phyloP scores from a whole-genome alignment of 2,797 vertebrate species.

The Spinibarbus caldwelli region DNA sequence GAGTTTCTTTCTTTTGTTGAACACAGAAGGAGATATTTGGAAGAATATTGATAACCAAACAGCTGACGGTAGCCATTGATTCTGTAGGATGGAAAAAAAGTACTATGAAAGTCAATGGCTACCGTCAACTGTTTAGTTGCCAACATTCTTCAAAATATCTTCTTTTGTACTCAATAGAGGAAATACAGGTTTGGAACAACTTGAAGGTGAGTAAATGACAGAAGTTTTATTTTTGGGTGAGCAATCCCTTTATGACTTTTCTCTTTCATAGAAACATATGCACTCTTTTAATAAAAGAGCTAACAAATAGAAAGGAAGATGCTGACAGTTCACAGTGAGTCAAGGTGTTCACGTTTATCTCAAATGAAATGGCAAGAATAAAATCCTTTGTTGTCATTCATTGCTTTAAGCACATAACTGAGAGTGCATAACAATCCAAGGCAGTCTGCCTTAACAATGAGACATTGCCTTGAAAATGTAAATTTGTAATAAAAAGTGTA shows the following conservation, averaged over 20 bases:
- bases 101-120: neutral
- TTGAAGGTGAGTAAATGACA: no score
- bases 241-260: neutral
- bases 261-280: neutral
- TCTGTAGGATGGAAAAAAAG: neutral
- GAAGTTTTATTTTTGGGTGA: neutral
- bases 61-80: neutral
- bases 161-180: neutral
- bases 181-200: neutral
- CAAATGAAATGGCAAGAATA: neutral
- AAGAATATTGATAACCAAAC: neutral
- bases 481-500: neutral
- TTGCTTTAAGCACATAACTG: neutral
- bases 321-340: neutral
- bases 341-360: neutral
- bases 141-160: neutral
- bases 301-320: neutral
- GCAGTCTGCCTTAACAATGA: neutral
- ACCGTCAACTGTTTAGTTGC: neutral
- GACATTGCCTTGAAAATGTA: neutral
- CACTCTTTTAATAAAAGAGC: neutral
- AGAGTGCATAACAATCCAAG: neutral
- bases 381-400: neutral
- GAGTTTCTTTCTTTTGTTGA: neutral
- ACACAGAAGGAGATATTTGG: neutral